phyloP scores from a whole-genome alignment of 2,888 invertebrate genomes.

The Alviniconcha strummeri region DNA sequence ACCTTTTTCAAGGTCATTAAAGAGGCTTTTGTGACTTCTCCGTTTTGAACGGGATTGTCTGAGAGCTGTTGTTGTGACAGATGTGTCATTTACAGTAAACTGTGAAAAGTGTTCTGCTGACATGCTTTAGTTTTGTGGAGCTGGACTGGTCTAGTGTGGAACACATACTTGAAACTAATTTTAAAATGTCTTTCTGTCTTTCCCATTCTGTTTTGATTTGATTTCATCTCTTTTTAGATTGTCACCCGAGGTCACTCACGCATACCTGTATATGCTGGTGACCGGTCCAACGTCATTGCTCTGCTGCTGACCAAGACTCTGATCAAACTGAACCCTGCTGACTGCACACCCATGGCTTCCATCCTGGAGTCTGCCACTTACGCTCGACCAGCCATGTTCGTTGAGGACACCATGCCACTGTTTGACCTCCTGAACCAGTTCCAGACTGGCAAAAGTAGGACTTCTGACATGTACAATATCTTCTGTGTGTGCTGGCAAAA shows the following conservation, averaged over 20 bases:
- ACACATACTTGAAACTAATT: too few species aligned
- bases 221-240: conserved; percentile 51
- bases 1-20: too few species aligned
- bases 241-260: conserved; percentile 63
- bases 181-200: not conserved
- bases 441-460: conserved; percentile 70
- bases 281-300: conserved; percentile 60
- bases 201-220: not conserved
- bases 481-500: too few species aligned
- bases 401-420: conserved; percentile 62
- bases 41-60: too few species aligned
- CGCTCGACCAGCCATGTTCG: conserved; percentile 53
- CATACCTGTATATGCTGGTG: conserved; percentile 66
- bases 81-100: too few species aligned
- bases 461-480: too few species aligned
- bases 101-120: too few species aligned
- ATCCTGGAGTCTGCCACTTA: conserved; percentile 53
- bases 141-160: too few species aligned
- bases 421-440: conserved; percentile 72
- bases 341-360: conserved; percentile 57
- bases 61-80: too few species aligned
- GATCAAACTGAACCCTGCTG: conserved; percentile 65
- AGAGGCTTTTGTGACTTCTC: too few species aligned
- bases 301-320: conserved; percentile 69
- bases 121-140: too few species aligned